A percentile compares a stretch with the other conserved stretches of the same genome.
Conservation (phyloP, 2,797 vertebrate species). For the Miichthys miiuy region DNA sequence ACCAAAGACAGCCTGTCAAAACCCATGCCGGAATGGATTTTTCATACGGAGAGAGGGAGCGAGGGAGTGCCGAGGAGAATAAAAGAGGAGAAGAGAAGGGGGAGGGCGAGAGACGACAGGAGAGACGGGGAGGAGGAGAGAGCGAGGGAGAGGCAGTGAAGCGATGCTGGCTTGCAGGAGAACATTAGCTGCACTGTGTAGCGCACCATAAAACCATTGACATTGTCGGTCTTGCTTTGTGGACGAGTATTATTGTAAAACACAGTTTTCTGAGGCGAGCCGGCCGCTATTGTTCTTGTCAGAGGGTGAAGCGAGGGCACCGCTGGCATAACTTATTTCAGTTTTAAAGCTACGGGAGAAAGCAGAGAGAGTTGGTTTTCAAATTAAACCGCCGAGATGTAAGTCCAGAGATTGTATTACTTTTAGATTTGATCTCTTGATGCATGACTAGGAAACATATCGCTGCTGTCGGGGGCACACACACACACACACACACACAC, state of each 20-base stretch:
- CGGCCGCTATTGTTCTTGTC: constrained; percentile 68
- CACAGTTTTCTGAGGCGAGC: constrained; percentile 67
- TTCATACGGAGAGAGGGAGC: constrained; percentile 58
- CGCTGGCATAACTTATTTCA: constrained; percentile 55
- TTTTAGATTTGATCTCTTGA: constrained; percentile 73
- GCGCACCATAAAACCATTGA: constrained; percentile 66
- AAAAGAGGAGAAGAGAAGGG: constrained; percentile 18
- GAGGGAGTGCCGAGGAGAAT: constrained; percentile 40
- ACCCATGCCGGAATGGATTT: constrained; percentile 67
- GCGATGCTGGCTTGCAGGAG: constrained; percentile 50
- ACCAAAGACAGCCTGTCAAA: constrained; percentile 74
- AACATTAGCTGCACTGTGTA: constrained; percentile 72
- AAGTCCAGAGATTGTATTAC: constrained; percentile 68
- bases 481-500: background rate
- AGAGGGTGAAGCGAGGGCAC: constrained; percentile 60
- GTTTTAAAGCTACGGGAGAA: constrained; percentile 39
- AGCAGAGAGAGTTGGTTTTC: constrained; percentile 43
- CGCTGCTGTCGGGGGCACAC: constrained; percentile 22
- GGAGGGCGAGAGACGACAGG: constrained; percentile 37
- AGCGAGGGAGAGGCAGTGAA: constrained; percentile 44
- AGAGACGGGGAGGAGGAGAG: constrained; percentile 31
- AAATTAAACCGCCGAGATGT: constrained; percentile 63
- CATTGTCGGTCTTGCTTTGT: constrained; percentile 67
- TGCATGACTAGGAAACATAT: constrained; percentile 58
- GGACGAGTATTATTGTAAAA: constrained; percentile 72